These are phyloP conservation scores for Rhopilema esculentum DNA, from an alignment of 30 jellyfish, hydroid and myxozoan genomes.

Conservation along the genomic window DNA sequence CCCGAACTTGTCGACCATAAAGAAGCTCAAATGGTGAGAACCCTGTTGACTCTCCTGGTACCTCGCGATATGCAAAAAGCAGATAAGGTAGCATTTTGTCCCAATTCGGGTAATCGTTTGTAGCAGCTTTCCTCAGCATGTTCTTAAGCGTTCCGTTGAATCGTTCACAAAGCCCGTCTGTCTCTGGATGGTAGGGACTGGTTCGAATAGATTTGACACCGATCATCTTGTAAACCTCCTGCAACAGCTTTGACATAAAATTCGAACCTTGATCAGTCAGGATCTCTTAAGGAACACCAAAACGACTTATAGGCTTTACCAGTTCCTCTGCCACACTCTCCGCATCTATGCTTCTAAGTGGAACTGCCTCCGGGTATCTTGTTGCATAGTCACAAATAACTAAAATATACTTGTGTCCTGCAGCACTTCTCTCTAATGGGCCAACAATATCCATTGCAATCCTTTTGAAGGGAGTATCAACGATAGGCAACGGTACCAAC, in stretches of 20 bases:
- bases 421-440: background rate
- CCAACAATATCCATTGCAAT: constrained; percentile 44
- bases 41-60: constrained; percentile 45
- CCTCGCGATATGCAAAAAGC: constrained; percentile 45
- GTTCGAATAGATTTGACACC: background rate
- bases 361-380: constrained; percentile 43
- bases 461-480: constrained; percentile 27
- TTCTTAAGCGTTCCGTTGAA: constrained; percentile 23
- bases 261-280: constrained; percentile 36
- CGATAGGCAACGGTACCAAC: constrained; percentile 15
- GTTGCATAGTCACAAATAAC: too few relatives aligned
- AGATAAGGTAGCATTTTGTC: constrained; percentile 2
- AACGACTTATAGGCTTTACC: constrained; percentile 6
- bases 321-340: constrained; percentile 18
- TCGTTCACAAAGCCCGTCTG: constrained; percentile 37
- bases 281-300: constrained; percentile 39
- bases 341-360: constrained; percentile 16
- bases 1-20: constrained; percentile 45
- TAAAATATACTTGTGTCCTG: background rate
- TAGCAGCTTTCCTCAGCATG: constrained; percentile 6
- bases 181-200: constrained; percentile 47
- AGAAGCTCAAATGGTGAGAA: constrained; percentile 58
- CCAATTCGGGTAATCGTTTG: constrained; percentile 14
- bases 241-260: constrained; percentile 11
- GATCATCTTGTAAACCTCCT: constrained; percentile 10